Evolutionary conservation across 2,888 invertebrate species (phyloP), one percentile per base, ranked within the genome.

Genomic region (Drosophila colorata): DNA sequence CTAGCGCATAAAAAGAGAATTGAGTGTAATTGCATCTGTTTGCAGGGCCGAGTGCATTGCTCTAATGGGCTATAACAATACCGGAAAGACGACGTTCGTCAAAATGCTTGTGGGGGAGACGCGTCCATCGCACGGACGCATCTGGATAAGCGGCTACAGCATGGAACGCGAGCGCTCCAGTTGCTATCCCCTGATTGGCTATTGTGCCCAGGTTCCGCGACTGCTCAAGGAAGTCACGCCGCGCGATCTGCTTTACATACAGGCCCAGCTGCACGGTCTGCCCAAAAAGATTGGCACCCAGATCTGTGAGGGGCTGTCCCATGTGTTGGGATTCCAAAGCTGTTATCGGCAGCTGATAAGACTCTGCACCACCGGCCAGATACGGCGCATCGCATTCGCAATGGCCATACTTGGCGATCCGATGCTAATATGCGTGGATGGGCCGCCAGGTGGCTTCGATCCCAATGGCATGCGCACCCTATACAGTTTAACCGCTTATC

Each of bases 401-500:
- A 4, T 78, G 13, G 88, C 89, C 20, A 25, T 88, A 6, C 41
- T 90, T 4, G 75, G 71, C 0, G 56, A 66, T 7, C 89, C 90
- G 6, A 1, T 51, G 6, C 16, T 88, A 0, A 38, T 78, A 2
- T 78, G 69, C 23, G 31, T 90, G 9, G 87, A 88, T 46, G 78
- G 88, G 0, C 65, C 74, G 4, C 75, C 80, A 0, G 51, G 57
- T 4, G 71, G 76, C 18, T 49, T 88, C 9, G 87, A 88, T 61
- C 74, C 80, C 7, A 71, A 64, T 7, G 82, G 80, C 2, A 72
- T 69, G 47, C 74, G 78, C 0, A 59, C 55, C 4, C 18, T 87
- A 8, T 76, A 67, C 13, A 60, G 57, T 33, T 92, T 96, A 95
- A 74, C 81, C 3, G 5, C 56, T 8, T 61, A 33, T 2, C 47